Evolutionary conservation across 1,140 invertebrate genomes (phyloP).

Genomic region (Euschistus heros): DNA sequence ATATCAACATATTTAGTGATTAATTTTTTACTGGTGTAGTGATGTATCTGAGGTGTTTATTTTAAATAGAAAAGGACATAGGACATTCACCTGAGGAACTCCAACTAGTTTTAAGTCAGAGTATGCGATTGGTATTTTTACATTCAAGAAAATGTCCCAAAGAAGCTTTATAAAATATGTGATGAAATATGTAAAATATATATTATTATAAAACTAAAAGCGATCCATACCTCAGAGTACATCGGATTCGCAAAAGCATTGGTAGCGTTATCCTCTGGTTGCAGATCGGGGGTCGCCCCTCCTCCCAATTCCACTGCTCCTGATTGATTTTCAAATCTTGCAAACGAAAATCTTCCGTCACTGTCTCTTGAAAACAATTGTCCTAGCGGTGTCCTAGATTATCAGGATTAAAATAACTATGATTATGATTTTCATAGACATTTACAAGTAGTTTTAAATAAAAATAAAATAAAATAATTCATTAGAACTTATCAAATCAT

Average conservation of each 20-base stretch:
- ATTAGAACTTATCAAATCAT: background rate
- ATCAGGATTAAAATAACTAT: background rate
- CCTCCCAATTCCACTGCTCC: background rate
- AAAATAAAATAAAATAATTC: background rate
- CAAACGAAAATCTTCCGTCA: conserved; percentile 7
- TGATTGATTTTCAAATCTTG: conserved; percentile 10
- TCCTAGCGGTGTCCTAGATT: background rate
- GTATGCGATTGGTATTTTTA: no score
- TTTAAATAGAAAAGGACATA: no score
- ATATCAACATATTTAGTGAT: no score
- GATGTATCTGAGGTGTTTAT: no score
- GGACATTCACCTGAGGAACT: no score
- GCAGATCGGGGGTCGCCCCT: background rate
- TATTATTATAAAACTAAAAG: no score
- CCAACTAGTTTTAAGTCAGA: no score
- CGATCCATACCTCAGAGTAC: background rate
- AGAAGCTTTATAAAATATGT: no score
- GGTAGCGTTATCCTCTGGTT: background rate
- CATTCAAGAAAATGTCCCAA: no score
- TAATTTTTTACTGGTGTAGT: no score
- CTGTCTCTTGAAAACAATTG: background rate
- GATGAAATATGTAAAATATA: no score
- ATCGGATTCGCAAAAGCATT: background rate
- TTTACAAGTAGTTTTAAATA: background rate
- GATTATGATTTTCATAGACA: background rate